Evolutionary conservation across 2,113 vertebrate genomes (phyloP).

Genomic region (Donacobius atricapilla): DNA sequence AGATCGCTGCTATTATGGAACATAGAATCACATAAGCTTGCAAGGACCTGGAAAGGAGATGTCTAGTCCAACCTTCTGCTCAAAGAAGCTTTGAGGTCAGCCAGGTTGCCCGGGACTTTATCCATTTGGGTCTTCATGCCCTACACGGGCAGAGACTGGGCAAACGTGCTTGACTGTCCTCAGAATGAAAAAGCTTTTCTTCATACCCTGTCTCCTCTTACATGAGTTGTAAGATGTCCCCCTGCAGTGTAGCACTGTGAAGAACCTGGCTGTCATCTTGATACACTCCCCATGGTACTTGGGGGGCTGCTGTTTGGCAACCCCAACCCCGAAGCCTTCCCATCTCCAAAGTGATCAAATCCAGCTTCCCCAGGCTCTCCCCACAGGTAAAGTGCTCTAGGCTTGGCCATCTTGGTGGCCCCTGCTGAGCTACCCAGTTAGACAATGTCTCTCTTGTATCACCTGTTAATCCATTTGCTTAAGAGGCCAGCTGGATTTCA

Average conservation of each 20-base stretch:
- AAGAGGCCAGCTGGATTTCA: background rate
- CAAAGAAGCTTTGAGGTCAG: background rate
- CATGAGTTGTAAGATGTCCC: background rate
- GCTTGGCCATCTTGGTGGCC: background rate
- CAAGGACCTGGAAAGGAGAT: background rate
- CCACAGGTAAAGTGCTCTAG: background rate
- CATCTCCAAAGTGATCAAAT: background rate
- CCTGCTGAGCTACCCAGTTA: background rate
- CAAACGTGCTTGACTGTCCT: background rate
- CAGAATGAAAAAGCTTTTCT: background rate
- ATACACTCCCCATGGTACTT: accelerated
- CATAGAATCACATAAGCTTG: background rate
- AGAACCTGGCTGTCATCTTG: background rate
- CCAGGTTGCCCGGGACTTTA: background rate
- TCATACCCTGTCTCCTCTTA: background rate
- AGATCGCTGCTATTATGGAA: background rate
- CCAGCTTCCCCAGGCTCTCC: background rate
- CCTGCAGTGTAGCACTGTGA: background rate
- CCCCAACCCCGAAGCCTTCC: background rate
- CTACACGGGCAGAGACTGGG: background rate
- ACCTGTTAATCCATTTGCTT: background rate
- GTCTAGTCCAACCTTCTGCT: background rate
- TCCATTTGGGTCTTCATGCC: background rate
- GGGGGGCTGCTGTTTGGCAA: background rate
- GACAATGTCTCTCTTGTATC: background rate